Base-by-base conservation (phyloP, 2,113 vertebrate genomes). In the Patagioenas fasciata region DNA sequence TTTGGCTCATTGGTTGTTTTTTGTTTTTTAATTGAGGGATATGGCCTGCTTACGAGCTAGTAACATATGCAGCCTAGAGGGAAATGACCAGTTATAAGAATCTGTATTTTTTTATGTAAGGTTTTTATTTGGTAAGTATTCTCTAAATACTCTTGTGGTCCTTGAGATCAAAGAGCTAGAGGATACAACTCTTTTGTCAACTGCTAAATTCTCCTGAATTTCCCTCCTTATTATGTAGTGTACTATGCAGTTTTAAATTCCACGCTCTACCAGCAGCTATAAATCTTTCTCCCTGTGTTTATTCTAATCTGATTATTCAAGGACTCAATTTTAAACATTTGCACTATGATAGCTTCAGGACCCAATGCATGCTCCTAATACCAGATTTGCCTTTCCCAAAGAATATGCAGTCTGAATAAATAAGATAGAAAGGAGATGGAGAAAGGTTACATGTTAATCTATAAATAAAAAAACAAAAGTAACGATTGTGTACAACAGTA, bases 331-430 rank as follows among this genome's bases (percentile, higher is more conserved):
- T 93, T 85, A 91, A 91, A 96, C 69, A 88, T 84, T 91, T 91
- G 21, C 65, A 72, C 61, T 57, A 15, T 29, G 40, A 26, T 51
- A 84, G 48, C 57, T 95, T 34, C 44, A 75, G 61, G 50, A 79
- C 79, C 64, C 73, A 79, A 12, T 54, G 32, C 14, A 17, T 66
- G 29, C 58, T 79, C 40, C 36, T 79, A 69, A 44, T 65, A 26
- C 40, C 38, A 81, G 53, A 25, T 1, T 91, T 44, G 34, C 53
- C 50, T 91, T 94, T 93, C 62, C 34, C 36, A 66, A 77, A 65
- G 61, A 81, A 74, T 56, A 69, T 69, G 73, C 44, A 87, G 50
- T 36, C 88, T 93, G 77, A 93, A 95, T 79, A 96, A 96, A 93
- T 69, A 91, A 92, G 83, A 91, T 61, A 84, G 53, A 71, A 78